A percentile compares a stretch with the other conserved stretches of the same genome.
phyloP scores from a whole-genome alignment of 2,888 invertebrate species.

The Himalopsyche anomala region DNA sequence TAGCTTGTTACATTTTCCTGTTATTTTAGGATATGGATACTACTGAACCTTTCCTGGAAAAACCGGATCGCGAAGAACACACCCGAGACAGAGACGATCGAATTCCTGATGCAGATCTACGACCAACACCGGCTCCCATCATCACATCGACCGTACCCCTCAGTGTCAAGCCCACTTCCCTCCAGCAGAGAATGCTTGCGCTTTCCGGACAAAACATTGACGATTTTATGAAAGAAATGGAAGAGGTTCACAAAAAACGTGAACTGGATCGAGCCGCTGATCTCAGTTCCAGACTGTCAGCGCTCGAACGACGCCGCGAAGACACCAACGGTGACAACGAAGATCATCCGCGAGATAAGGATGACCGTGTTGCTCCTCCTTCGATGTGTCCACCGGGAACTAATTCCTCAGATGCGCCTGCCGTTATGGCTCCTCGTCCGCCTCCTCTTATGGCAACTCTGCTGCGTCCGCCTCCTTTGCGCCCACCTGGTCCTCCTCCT shows the following conservation, averaged over 20 bases:
- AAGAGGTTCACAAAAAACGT: slow-evolving; percentile 87
- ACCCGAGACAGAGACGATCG: slow-evolving; percentile 62
- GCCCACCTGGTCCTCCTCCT: slow-evolving; percentile 73
- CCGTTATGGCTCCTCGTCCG: slow-evolving; percentile 76
- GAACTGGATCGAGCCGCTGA: slow-evolving; percentile 82
- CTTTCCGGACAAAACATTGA: slow-evolving; percentile 94
- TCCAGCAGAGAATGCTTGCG: slow-evolving; percentile 92
- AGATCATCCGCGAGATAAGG: slow-evolving; percentile 58
- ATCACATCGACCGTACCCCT: slow-evolving; percentile 60
- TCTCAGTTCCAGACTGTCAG: slow-evolving; percentile 75
- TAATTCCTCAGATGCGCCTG: slow-evolving; percentile 68
- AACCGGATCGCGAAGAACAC: slow-evolving; percentile 53
- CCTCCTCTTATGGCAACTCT: slow-evolving; percentile 75
- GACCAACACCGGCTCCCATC: slow-evolving; percentile 62
- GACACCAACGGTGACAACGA: slow-evolving; percentile 58
- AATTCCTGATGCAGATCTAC: slow-evolving; percentile 67
- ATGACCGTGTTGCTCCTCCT: slow-evolving; percentile 57
- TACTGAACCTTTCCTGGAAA: slow-evolving; percentile 67
- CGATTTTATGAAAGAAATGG: slow-evolving; percentile 95
- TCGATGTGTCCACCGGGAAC: slow-evolving; percentile 66
- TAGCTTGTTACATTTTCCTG: slow-evolving; percentile 36
- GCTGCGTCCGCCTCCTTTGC: slow-evolving; percentile 78
- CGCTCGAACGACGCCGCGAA: slow-evolving; percentile 67
- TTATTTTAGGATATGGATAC: slow-evolving; percentile 68
- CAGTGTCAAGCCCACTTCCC: slow-evolving; percentile 81